A percentile compares a stretch with the other conserved stretches of the same genome.
Evolutionary conservation across 2,113 vertebrate genomes (phyloP).

Genomic region (Tetrao urogallus): DNA sequence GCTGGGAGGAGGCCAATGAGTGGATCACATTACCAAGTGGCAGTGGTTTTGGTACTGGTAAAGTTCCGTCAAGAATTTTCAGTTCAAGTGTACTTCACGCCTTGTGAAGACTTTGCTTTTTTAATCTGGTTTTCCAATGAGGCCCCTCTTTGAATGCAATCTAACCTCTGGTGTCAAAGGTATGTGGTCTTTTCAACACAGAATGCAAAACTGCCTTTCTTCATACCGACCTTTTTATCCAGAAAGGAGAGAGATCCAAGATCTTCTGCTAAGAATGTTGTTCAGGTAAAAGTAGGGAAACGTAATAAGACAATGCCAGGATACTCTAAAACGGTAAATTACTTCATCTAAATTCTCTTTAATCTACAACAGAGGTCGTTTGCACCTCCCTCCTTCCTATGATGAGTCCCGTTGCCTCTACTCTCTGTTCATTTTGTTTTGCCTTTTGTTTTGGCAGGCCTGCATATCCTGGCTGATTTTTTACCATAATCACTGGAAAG

Average conservation of each 20-base stretch:
- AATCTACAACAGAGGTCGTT: background rate
- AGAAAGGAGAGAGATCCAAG: background rate
- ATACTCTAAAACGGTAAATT: background rate
- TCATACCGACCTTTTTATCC: background rate
- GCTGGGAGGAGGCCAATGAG: background rate
- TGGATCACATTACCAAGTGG: background rate
- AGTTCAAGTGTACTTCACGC: background rate
- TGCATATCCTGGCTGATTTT: background rate
- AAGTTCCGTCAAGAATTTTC: constrained; percentile 21
- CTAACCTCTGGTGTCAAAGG: background rate
- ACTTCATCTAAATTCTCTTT: background rate
- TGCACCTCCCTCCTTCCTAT: background rate
- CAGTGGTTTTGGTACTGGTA: background rate
- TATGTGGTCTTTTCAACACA: background rate
- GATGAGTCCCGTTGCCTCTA: background rate
- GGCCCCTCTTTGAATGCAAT: background rate
- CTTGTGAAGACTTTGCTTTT: constrained; percentile 35
- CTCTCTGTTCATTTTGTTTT: background rate
- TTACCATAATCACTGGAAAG: background rate
- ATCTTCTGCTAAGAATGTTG: background rate
- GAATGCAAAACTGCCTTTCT: constrained; percentile 18
- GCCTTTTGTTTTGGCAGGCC: background rate
- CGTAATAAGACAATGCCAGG: background rate
- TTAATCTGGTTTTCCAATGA: background rate
- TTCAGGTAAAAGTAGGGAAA: background rate